Base-by-base conservation (phyloP, 2,113 vertebrate genomes). In the Phrynocephalus versicolor region DNA sequence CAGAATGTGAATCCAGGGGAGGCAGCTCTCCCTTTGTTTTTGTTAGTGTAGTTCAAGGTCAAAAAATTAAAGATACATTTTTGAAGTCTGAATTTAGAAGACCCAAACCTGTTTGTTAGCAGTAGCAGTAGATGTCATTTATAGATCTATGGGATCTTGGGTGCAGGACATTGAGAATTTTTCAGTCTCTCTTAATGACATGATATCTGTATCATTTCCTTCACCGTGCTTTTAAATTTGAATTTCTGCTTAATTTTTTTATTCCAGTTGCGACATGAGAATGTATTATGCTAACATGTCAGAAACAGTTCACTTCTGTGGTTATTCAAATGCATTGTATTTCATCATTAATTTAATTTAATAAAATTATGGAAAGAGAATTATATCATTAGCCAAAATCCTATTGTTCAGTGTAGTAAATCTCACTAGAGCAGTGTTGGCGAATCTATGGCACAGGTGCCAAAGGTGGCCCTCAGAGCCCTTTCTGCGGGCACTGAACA, bases 241-340 rank as follows among this genome's bases (percentile, higher is more conserved):
- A 41, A 37, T 41, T 41, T 39, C 71, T 73, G 10, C 18, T 73
- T 41, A 41, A 41, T 79, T 69, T 58, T 87, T 92, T 79, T 13
- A 83, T 83, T 55, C 76, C 12, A 91, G 82, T 85, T 88, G 82
- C 0, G 27, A n/a, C 69, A 37, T 7, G 27, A 55, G 0, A 0
- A 90, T 95, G 87, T 21, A 81, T 71, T 91, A 87, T 71, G 77
- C 73, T 86, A 74, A 3, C 1, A 27, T 55, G 64, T 89, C 84
- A 78, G 45, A 88, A 2, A n/a, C 23, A 65, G 12, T 33, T 35
- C 1, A 14, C 27, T 27, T 16, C 7, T 16, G 23, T 79, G 25
- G 27, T 30, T 6, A 65, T 2, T 85, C 67, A 74, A 30, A 77
- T 76, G 86, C 7, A 55, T 76, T n/a, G 15, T n/a, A 55, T 8